Evolutionary conservation across 1,140 invertebrate genomes (phyloP), one percentile per base, ranked within the genome.

Genomic region (Arion vulgaris): DNA sequence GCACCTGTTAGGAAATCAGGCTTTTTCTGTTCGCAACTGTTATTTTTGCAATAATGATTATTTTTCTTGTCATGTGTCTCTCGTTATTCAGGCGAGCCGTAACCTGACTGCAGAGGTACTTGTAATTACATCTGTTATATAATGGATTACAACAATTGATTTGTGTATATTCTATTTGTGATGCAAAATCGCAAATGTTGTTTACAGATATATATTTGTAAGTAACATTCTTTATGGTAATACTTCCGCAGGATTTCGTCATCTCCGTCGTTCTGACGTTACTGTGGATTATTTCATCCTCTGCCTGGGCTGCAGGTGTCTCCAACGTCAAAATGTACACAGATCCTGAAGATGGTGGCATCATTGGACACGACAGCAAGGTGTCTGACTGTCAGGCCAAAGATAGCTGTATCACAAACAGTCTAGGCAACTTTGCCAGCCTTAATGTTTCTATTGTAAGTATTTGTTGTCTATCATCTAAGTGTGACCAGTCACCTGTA

Each of bases 291-390:
- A 94, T 95, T 45, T 94, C 93, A 66, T 94, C 94, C 82, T 94
- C 94, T 78, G 95, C 95, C 23, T 95, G 95, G 95, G 94, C 94
- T 13, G 94, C 94, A 86, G 94, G 94, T 76, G 88, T 95, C 26
- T 91, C 91, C 36, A 93, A 94, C 79, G 87, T 95, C 19, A 95
- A 95, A 90, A 89, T 89, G 79, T 93, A 93, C 84, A 94, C 94
- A 34, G 88, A 94, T 88, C 92, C 92, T 5, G 38, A 49, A 0
- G 85, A 88, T 26, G 86, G 85, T 78, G 87, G 87, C 11, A 68
- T 88, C 73, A 88, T 88, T 83, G 51, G 74, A 85, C 39, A 82
- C 77, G 36, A 73, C 85, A 41, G 82, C 85, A 82, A 84, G 39
- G 39, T 82, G 81, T 83, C 87, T 26, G 87, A 85, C 69, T 34